Evolutionary conservation across 2,113 vertebrate genomes (phyloP).

Genomic region (Megaceryle torquata): DNA sequence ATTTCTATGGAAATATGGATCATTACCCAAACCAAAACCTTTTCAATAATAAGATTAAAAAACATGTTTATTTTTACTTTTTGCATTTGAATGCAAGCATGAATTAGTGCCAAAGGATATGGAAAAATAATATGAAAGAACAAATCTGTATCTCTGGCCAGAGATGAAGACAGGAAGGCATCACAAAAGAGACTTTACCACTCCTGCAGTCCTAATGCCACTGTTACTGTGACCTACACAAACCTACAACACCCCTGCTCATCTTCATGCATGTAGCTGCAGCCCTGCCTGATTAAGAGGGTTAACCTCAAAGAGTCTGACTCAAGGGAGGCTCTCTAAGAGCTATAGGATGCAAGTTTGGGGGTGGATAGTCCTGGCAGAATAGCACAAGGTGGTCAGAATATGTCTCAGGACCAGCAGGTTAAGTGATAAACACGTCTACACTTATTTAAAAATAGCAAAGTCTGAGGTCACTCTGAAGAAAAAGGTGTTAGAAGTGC

Average conservation of each 20-base stretch:
- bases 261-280: background rate
- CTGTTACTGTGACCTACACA: background rate
- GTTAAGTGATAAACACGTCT: background rate
- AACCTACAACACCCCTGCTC: background rate
- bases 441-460: background rate
- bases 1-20: background rate
- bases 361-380: background rate
- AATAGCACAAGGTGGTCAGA: background rate
- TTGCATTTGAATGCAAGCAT: background rate
- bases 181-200: background rate
- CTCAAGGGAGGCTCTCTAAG: background rate
- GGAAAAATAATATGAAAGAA: background rate
- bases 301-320: background rate
- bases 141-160: background rate
- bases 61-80: background rate
- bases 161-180: background rate
- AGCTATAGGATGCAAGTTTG: background rate
- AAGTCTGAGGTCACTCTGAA: background rate
- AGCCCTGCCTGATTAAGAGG: background rate
- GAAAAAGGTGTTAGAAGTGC: background rate
- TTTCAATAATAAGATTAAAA: background rate
- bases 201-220: background rate
- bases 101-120: background rate
- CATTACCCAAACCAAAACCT: background rate
- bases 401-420: background rate